Evolutionary conservation across 2,888 invertebrate genomes (phyloP).

Genomic region (Scaptomyza polygonia): DNA sequence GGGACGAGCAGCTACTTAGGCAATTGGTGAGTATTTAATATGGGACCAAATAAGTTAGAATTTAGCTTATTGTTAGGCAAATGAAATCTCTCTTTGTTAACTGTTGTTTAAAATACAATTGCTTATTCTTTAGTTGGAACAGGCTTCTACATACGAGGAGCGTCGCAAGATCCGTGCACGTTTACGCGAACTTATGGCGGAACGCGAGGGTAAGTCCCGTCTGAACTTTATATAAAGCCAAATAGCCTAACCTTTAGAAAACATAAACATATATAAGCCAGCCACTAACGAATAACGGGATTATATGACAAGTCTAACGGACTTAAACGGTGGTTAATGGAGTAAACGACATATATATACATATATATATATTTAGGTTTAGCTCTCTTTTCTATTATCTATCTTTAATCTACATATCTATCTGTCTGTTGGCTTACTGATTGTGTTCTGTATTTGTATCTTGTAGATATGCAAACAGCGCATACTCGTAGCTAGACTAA

Average conservation of each 20-base stretch:
- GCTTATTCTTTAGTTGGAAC: slow-evolving; percentile 88
- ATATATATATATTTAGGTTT: slow-evolving; percentile 18
- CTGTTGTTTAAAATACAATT: not conserved
- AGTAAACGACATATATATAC: not conserved
- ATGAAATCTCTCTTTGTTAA: no score
- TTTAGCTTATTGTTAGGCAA: no score
- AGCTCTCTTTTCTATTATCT: slow-evolving; percentile 5
- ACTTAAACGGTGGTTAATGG: slow-evolving; percentile 6
- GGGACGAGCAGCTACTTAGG: slow-evolving; percentile 90
- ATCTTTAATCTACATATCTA: slow-evolving; percentile 3
- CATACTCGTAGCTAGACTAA: slow-evolving; percentile 57
- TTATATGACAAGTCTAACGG: slow-evolving; percentile 10
- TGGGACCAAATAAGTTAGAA: no score
- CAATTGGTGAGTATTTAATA: slow-evolving; percentile 86
- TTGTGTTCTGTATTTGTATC: slow-evolving; percentile 72
- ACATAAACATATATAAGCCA: slow-evolving; percentile 9
- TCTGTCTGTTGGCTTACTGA: slow-evolving; percentile 31
- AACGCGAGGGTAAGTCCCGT: slow-evolving; percentile 90
- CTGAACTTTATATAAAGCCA: not conserved
- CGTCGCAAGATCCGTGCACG: slow-evolving; percentile 92
- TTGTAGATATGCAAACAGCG: slow-evolving; percentile 74
- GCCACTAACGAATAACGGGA: slow-evolving; percentile 33
- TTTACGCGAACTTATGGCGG: slow-evolving; percentile 93
- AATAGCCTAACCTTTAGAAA: slow-evolving; percentile 26
- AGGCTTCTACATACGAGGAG: slow-evolving; percentile 94